Evolutionary conservation across 2,888 invertebrate species (phyloP), one percentile per base, ranked within the genome.

Genomic region (Sarcophaga rosellei): DNA sequence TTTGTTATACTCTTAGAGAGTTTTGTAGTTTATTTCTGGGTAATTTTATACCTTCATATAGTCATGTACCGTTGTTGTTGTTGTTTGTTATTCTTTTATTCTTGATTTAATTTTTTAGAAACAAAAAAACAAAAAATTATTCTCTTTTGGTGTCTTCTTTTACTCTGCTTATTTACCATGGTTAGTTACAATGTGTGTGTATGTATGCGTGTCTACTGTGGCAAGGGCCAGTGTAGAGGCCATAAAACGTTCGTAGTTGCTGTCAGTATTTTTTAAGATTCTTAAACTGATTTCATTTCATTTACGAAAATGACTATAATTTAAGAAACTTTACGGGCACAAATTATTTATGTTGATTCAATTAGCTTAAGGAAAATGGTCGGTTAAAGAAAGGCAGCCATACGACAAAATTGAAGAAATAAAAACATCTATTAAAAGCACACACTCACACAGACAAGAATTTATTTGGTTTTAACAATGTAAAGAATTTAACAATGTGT

Each of bases 301-400:
- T 69, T 73, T 83, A 83, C 47, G 23, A 77, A 78, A 83, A 78
- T 84, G 74, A 79, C 83, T 74, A 25, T 59, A 84, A 84, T 79
- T 74, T 74, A 79, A 84, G 70, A 66, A 82, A 70, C 63, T 74
- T 81, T 68, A 77, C 68, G 57, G 25, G 6, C 57, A 77, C 73
- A 86, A 77, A 84, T 86, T 81, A 77, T 77, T 86, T 81, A 73
- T 81, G 80, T 68, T 74, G 74, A 81, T 68, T 78, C 62, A 81
- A 78, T 85, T 74, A 81, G 23, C 61, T 69, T 69, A 77, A 78
- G 35, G 59, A 68, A 69, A 62, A 61, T 68, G 44, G 65, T 17
- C 15, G 35, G 35, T 35, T 35, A 35, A 35, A 35, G 35, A 6
- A 35, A 35, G 35, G 6, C 35, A 35, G 6, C 6, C 47, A 21